Evolutionary conservation across 2,113 vertebrate species (phyloP), one percentile per base, ranked within the genome.

Genomic region (Apodemus speciosus): DNA sequence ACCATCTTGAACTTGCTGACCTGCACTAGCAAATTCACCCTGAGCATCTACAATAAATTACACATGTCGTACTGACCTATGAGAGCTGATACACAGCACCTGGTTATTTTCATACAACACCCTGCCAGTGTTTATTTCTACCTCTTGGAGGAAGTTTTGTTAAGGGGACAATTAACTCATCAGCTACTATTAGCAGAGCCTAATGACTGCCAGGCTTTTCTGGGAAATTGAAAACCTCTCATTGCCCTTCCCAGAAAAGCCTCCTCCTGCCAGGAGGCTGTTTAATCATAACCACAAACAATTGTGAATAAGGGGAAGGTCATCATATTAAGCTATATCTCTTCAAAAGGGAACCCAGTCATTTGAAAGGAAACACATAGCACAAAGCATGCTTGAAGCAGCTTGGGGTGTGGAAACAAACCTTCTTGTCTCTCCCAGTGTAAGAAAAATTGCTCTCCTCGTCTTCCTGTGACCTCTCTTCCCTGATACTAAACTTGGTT

Each of bases 91-190:
- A 32, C 91, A 69, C 64, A 95, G 71, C 92, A 93, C 79, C 89
- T 95, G 92, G 79, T 60, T 92, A 88, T 95, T 96, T 96, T 87
- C 89, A 80, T 91, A 79, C 75, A 90, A 92, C 30, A 93, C 83
- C 91, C 93, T 92, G 38, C 83, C 87, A 87, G 51, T 91, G 95
- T 90, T 96, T 95, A 93, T 88, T 90, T 95, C 94, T 96, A 90
- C 87, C 87, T 96, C 94, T 97, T 92, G 71, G 93, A 97, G 75
- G 56, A 97, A 94, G 3, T 85, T 53, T 97, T 97, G 96, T 96
- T 97, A 97, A 92, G 95, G 58, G 80, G 93, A 93, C 95, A 97
- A 97, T 98, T 98, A 98, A 98, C 97, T 98, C 96, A 97, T 98
- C 97, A 97, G 92, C 89, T 96, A 97, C 97, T 97, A 97, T 98